Percentiles rank a stretch among this genome's conserved stretches.
phyloP scores from a whole-genome alignment of 2,113 vertebrate species.

The Motacilla alba region DNA sequence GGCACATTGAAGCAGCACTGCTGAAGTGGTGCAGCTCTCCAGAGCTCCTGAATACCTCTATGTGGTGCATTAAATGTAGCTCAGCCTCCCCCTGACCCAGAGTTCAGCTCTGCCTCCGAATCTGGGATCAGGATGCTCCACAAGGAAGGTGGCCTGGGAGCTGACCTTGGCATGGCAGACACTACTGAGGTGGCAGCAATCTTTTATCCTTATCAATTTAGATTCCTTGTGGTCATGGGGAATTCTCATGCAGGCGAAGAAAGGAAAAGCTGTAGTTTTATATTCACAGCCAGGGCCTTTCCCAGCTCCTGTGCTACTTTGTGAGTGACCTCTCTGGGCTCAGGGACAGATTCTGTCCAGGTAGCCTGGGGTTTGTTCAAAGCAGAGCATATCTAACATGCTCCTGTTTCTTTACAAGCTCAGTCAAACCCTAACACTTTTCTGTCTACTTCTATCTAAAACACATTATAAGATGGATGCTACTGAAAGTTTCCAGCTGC shows the following conservation, averaged over 20 bases:
- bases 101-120: not conserved
- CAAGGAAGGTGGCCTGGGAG: not conserved
- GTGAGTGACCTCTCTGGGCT: not conserved
- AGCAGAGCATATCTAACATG: not conserved
- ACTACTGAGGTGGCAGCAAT: not conserved
- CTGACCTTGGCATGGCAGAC: not conserved
- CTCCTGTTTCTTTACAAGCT: not conserved
- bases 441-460: not conserved
- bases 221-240: not conserved
- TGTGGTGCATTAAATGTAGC: not conserved
- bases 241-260: not conserved
- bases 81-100: not conserved
- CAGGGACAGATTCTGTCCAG: not conserved
- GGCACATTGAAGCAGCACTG: not conserved
- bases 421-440: not conserved
- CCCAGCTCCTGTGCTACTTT: not conserved
- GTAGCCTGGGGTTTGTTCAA: not conserved
- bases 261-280: not conserved
- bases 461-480: fast-evolving
- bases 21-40: not conserved
- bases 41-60: not conserved
- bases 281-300: not conserved
- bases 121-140: not conserved
- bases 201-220: not conserved
- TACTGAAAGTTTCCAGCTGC: not conserved